Evolutionary conservation across 2,113 vertebrate species (phyloP).

Genomic region (Ursus arctos): DNA sequence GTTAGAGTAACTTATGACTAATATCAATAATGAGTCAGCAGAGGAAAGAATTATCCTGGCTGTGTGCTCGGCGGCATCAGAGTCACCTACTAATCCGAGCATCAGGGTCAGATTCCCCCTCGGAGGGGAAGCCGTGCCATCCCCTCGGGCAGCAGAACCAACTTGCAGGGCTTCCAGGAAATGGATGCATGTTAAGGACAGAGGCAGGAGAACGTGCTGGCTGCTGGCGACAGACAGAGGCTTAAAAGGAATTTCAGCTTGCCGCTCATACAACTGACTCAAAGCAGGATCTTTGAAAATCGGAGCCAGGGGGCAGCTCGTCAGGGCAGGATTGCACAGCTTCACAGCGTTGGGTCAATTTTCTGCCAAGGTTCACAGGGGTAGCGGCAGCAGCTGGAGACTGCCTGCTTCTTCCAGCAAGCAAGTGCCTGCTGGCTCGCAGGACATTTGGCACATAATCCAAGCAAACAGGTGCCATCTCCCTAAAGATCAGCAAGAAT

Average conservation of each 20-base stretch:
- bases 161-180: constrained; percentile 35
- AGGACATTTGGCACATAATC: not conserved
- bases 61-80: constrained; percentile 24
- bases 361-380: not conserved
- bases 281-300: not conserved
- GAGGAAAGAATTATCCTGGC: constrained; percentile 40
- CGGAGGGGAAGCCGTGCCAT: not conserved
- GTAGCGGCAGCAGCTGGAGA: not conserved
- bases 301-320: not conserved
- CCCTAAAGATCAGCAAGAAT: constrained; percentile 7
- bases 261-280: not conserved
- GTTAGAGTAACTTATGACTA: constrained; percentile 25
- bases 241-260: not conserved
- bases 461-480: not conserved
- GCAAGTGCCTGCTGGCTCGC: not conserved
- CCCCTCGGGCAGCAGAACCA: not conserved
- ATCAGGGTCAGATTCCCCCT: not conserved
- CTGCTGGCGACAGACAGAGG: not conserved
- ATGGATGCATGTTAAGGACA: not conserved
- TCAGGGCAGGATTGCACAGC: not conserved
- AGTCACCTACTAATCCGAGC: not conserved
- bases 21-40: constrained; percentile 33
- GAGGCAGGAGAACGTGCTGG: constrained; percentile 31
- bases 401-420: not conserved
- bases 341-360: not conserved